Base-by-base conservation (phyloP, 2,113 vertebrate species). In the Rhinolophus sinicus region DNA sequence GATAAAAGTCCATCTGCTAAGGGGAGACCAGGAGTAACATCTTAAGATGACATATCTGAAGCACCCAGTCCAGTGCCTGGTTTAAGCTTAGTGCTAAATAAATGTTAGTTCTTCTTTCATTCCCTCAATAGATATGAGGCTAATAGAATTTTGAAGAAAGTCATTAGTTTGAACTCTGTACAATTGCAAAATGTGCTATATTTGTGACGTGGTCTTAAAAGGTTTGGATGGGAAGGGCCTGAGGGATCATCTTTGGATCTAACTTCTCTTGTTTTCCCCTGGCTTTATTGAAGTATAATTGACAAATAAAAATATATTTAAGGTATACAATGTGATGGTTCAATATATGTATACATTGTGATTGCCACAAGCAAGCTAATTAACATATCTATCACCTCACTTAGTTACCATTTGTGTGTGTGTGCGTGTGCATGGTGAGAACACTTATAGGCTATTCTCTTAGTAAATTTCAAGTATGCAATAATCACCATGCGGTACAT, bases 301-400 rank as follows among this genome's bases (percentile, higher is more conserved):
- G 35, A 93, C 72, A 44, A 85, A 67, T 75, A 47, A 56, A 89
- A 78, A 30, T 58, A 12, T 69, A 86, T 44, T 69, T 77, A n/a
- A 56, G 22, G 50, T 47, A 7, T 58, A 58, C 38, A 35, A 22
- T 19, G 6, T 69, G 50, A 77, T 8, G 8, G 21, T 22, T n/a
- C 47, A n/a, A 58, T n/a, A 44, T 67, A 40, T 5, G 33, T 44
- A 21, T 35, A 35, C 24, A 47, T 12, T 67, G 21, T 62, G 38
- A 50, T n/a, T 28, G 62, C 26, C 24, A 50, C 5, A n/a, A 8
- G 47, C 21, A n/a, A 67, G 28, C 80, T 33, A 54, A 65, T 47
- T 47, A 35, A 35, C 15, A 35, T 7, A 13, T 47, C 30, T 35
- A 44, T 76, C 2, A 9, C 15, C 72, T 93, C 69, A 54, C 69